Conservation (phyloP, 2,888 invertebrate genomes). For the Parasteatoda lunata region DNA sequence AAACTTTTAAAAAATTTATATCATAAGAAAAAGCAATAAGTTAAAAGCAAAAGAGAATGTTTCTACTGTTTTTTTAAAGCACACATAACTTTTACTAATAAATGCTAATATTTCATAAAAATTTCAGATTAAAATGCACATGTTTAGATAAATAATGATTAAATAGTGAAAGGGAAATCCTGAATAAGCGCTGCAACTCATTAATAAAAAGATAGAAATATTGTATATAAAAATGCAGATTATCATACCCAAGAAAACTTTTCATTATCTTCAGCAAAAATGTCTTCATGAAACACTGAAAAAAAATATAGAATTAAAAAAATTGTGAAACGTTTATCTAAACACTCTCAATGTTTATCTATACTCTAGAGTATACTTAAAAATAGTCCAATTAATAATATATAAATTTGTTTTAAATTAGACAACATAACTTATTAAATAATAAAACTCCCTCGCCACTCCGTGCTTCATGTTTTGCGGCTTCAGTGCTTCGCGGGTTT, state of each 20-base stretch:
- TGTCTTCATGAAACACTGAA: constrained; percentile 58
- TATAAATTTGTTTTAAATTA: too few species aligned
- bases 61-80: background rate
- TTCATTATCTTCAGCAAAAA: constrained; percentile 60
- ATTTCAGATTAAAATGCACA: background rate
- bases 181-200: constrained; percentile 18
- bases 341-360: too few species aligned
- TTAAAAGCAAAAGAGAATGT: too few species aligned
- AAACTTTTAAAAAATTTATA: background rate
- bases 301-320: background rate
- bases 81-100: background rate
- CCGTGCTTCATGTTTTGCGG: too few species aligned
- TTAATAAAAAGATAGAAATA: background rate
- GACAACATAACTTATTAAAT: too few species aligned
- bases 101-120: background rate
- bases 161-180: constrained; percentile 34
- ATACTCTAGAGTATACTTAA: too few species aligned
- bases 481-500: too few species aligned
- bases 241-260: constrained; percentile 60
- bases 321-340: background rate
- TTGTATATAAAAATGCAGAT: background rate
- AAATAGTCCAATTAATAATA: too few species aligned
- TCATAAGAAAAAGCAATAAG: background rate
- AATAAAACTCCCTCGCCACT: too few species aligned
- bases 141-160: background rate